Base-by-base conservation (phyloP, 2,888 invertebrate genomes). In the Eristalis tenax region DNA sequence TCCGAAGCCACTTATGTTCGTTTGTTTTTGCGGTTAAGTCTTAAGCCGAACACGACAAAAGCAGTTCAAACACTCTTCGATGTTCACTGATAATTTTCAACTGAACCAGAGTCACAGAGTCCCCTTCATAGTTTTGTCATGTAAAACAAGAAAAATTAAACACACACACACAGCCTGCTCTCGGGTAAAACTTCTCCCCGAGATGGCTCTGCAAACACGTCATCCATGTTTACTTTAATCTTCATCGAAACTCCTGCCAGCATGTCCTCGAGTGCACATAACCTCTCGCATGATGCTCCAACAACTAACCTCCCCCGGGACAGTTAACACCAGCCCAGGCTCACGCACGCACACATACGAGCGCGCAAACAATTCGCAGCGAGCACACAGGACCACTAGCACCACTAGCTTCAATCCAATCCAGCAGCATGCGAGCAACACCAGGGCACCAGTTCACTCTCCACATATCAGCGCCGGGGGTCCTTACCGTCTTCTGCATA, bases 151-250 rank as follows among this genome's bases (percentile, higher is more conserved):
- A 26, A 59, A 59, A 59, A 59, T 15, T 4, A 59, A 59, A 59
- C 26, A n/a, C 26, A n/a, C 23, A 1, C 23, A 4, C 26, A 59
- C 23, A 1, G 6, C 13, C 26, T 4, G n/a, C 6, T 6, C 50
- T 5, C n/a, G 0, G 50, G 50, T 6, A 43, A 43, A 71, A 56
- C 63, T 43, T 15, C 68, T 22, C 18, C 73, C 73, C 71, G 76
- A 26, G 26, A 76, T 68, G 63, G 57, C 63, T 64, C 22, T 71
- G 57, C 76, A 81, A 77, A 81, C 76, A 69, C 71, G 50, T 63
- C 68, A 23, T 66, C 26, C 68, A 80, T 85, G 76, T 81, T 85
- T 81, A 40, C 68, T 77, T 69, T 73, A 28, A 65, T 81, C 73
- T 69, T 77, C 59, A 73, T 69, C 61, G 57, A 81, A 71, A 76